Percentiles rank a stretch among this genome's conserved stretches.
These are phyloP conservation scores for Tetranychus truncatus DNA, from an alignment of 2,888 invertebrate species.

Conservation along the genomic window DNA sequence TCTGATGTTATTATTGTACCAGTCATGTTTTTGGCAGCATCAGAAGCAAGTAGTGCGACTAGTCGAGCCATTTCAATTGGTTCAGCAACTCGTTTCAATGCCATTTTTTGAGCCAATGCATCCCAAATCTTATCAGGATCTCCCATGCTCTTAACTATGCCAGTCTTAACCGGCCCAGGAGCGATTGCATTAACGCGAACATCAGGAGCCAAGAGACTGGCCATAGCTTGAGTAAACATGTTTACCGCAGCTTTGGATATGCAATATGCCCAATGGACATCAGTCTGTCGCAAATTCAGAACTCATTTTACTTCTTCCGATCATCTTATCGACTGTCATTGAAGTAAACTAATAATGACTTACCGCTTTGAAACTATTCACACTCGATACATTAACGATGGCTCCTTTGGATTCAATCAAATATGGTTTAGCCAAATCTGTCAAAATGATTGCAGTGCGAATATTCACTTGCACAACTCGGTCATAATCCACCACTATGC, in stretches of 20 bases:
- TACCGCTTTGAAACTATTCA: neutral
- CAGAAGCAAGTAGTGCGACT: neutral
- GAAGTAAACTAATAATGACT: neutral
- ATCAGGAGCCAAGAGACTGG: neutral
- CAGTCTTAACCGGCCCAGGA: constrained; percentile 8
- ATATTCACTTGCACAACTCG: constrained; percentile 12
- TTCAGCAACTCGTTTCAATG: neutral
- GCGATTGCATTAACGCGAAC: constrained; percentile 11
- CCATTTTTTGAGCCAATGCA: neutral
- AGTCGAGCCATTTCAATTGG: constrained; percentile 9
- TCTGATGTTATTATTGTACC: neutral
- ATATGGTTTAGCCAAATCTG: constrained; percentile 5
- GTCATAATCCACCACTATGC: constrained; percentile 9
- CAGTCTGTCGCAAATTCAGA: neutral
- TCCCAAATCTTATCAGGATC: neutral
- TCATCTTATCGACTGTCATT: neutral
- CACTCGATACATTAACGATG: constrained; percentile 12
- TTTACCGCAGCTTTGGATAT: constrained; percentile 9
- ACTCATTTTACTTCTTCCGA: neutral
- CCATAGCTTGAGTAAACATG: constrained; percentile 7
- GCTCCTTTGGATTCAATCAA: constrained; percentile 14
- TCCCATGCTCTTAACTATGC: neutral
- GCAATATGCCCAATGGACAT: neutral
- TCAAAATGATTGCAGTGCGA: constrained; percentile 11
- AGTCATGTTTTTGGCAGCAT: constrained; percentile 9